Evolutionary conservation across 2,888 invertebrate species (phyloP).

Genomic region (Andrena praecox): DNA sequence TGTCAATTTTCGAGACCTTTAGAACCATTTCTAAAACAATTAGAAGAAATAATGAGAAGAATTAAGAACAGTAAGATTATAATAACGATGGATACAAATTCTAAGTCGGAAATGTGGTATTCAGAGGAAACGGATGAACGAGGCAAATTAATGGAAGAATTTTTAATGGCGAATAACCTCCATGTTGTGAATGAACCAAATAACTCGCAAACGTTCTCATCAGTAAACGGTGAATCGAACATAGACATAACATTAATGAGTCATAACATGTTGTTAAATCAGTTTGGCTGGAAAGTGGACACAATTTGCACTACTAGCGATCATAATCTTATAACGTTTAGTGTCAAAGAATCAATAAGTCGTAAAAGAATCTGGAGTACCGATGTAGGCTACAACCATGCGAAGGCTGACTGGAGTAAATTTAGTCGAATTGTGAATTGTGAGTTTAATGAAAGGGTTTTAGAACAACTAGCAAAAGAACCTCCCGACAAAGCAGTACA

Average conservation of each 20-base stretch:
- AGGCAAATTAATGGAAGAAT: slow-evolving; percentile 33
- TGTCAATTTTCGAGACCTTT: slow-evolving; percentile 34
- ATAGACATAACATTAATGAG: neutral
- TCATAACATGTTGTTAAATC: too few species aligned
- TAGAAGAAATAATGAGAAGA: neutral
- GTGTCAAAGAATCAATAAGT: too few species aligned
- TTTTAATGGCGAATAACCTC: slow-evolving; percentile 20
- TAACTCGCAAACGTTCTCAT: neutral
- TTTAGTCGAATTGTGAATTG: neutral
- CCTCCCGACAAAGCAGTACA: neutral
- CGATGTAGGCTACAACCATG: neutral
- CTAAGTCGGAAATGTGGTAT: slow-evolving; percentile 41
- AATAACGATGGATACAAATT: slow-evolving; percentile 37
- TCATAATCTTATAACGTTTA: neutral
- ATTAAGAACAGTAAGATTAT: too few species aligned
- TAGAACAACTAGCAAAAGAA: neutral
- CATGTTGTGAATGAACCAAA: neutral
- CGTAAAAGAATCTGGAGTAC: too few species aligned
- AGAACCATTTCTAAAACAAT: slow-evolving; percentile 18
- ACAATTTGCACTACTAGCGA: neutral
- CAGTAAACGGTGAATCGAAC: neutral
- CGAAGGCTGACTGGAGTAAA: neutral
- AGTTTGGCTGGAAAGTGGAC: neutral
- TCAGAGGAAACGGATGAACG: neutral
- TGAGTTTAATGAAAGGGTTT: neutral